Base-by-base conservation (phyloP, 2,797 vertebrate genomes). In the Melanotaenia maccullochi region DNA sequence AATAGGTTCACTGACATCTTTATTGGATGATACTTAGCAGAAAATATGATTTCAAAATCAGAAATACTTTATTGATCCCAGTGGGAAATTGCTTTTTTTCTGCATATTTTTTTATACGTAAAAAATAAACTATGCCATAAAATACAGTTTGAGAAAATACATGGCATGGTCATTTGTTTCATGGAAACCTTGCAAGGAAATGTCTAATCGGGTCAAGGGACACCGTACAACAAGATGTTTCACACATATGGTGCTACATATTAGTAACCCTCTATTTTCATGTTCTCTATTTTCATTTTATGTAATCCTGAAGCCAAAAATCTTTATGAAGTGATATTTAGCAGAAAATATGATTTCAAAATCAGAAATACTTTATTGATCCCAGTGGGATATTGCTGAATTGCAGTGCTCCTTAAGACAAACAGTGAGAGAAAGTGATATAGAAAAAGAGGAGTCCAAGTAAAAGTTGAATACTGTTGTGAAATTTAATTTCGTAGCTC, bases 41-140 rank as follows among this genome's bases (percentile, higher is more conserved):
- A 47, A 60, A 62, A 66, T 70, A 65, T 35, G 3, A 58, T 57
- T 62, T 51, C 5, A 24, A 51, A 28, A 28, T 28, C 28, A 28
- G 28, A 28, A 28, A 28, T 28, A 28, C 28, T 3, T 28, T 28
- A 3, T 28, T 28, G 28, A 28, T 28, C 3, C 3, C 1, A 28
- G 28, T 28, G 28, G 28, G 28, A 28, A 28, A 28, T 28, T 28
- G 28, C 28, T 28, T 25, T 25, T 28, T 28, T 28, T 87, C 80
- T 80, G 83, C 49, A 87, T 88, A 82, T 95, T 94, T 95, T 94
- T 89, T 90, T 3, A 92, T 94, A 95, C 92, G 95, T 97, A 96
- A 94, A 97, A 97, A 97, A 97, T 97, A 97, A 97, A 96, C 96
- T 96, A 96, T 97, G 95, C 96, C 94, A 95, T 96, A 95, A 95